Conservation (phyloP, 2,797 vertebrate genomes). For the Alauda arvensis region DNA sequence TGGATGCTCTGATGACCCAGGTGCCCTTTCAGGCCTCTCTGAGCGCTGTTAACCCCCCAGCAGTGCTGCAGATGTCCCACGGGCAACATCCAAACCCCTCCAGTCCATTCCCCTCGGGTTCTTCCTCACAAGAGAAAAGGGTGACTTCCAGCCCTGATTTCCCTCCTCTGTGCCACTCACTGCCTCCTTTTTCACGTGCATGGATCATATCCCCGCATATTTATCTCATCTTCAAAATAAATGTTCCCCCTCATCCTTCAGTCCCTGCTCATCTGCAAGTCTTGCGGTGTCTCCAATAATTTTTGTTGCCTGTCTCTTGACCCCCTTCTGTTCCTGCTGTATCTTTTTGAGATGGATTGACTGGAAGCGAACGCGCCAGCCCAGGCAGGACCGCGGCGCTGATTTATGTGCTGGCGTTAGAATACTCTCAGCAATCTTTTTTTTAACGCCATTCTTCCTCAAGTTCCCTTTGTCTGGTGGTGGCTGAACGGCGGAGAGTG, state of each 20-base stretch:
- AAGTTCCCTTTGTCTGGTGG: background rate
- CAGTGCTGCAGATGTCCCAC: background rate
- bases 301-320: conserved; percentile 38
- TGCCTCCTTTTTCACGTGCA: background rate
- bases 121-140: background rate
- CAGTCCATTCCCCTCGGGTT: background rate
- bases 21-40: background rate
- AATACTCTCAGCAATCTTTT: conserved; percentile 32
- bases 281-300: background rate
- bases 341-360: conserved; percentile 28
- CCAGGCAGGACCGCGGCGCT: background rate
- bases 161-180: background rate
- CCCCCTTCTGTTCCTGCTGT: conserved; percentile 2
- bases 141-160: background rate
- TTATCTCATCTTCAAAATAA: conserved; percentile 45
- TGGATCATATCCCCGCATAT: conserved; percentile 23
- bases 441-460: conserved; percentile 30
- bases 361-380: background rate
- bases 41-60: background rate
- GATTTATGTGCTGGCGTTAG: conserved; percentile 35
- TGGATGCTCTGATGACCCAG: background rate
- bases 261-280: conserved; percentile 15
- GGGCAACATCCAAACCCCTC: too few relatives aligned
- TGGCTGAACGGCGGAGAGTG: accelerated
- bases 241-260: conserved; percentile 40